Conservation (phyloP, 1,140 invertebrate genomes). For the Tachypleus tridentatus region DNA sequence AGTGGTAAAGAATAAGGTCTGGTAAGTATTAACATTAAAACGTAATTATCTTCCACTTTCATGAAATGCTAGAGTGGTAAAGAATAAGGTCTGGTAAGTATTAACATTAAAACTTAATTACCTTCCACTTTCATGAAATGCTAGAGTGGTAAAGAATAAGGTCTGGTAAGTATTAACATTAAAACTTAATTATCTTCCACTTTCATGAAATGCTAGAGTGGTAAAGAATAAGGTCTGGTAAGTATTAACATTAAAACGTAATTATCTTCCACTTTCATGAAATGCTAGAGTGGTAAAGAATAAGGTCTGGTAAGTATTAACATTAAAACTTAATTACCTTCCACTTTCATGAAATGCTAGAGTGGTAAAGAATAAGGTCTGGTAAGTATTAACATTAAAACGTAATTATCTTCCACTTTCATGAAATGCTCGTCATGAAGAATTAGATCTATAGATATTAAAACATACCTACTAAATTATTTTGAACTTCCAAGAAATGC, state of each 20-base stretch:
- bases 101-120: neutral
- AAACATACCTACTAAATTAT: no score
- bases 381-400: constrained; percentile 7
- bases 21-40: constrained; percentile 7
- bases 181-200: constrained; percentile 5
- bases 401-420: neutral
- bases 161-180: constrained; percentile 12
- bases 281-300: constrained; percentile 33
- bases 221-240: constrained; percentile 23
- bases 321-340: neutral
- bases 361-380: constrained; percentile 25
- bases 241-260: neutral
- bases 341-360: constrained; percentile 35
- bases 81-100: constrained; percentile 20
- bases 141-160: constrained; percentile 28
- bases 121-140: constrained; percentile 32
- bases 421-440: no score
- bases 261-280: constrained; percentile 25
- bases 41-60: constrained; percentile 24
- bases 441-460: no score
- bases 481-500: no score
- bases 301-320: constrained; percentile 14
- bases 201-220: constrained; percentile 35
- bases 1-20: constrained; percentile 25
- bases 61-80: constrained; percentile 33